A percentile compares a stretch with the other conserved stretches of the same genome.
phyloP scores from a whole-genome alignment of 2,888 invertebrate species.

The Netelia virgata region DNA sequence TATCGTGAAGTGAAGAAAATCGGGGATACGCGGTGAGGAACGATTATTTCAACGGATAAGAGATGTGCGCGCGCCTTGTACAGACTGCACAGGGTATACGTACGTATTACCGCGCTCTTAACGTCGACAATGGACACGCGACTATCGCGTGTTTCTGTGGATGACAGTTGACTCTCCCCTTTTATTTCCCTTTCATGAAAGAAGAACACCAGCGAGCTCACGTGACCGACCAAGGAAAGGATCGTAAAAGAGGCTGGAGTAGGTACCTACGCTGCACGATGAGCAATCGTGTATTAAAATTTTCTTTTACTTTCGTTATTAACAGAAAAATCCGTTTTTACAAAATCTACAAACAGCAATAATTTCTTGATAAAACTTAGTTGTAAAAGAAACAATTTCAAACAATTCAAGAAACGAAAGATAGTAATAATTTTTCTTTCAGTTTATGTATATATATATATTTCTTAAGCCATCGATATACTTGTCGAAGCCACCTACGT shows the following conservation, averaged over 20 bases:
- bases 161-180: slow-evolving; percentile 70
- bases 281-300: background rate
- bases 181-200: background rate
- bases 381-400: too few relatives aligned
- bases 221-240: slow-evolving; percentile 17
- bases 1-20: slow-evolving; percentile 4
- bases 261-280: background rate
- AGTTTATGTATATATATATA: too few relatives aligned
- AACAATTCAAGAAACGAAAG: too few relatives aligned
- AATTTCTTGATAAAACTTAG: too few relatives aligned
- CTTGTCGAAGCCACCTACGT: background rate
- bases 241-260: slow-evolving; percentile 6
- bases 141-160: slow-evolving; percentile 68
- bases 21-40: background rate
- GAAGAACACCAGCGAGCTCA: background rate
- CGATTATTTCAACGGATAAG: slow-evolving; percentile 21
- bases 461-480: too few relatives aligned
- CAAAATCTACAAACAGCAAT: too few relatives aligned
- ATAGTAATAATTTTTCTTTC: too few relatives aligned
- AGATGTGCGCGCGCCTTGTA: background rate
- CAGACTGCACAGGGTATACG: background rate
- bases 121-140: slow-evolving; percentile 66
- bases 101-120: background rate
- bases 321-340: too few relatives aligned
- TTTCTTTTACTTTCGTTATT: too few relatives aligned